Percentiles rank a stretch among this genome's conserved stretches.
Conservation (phyloP, 2,113 vertebrate species). For the Hirundichthys speculiger region DNA sequence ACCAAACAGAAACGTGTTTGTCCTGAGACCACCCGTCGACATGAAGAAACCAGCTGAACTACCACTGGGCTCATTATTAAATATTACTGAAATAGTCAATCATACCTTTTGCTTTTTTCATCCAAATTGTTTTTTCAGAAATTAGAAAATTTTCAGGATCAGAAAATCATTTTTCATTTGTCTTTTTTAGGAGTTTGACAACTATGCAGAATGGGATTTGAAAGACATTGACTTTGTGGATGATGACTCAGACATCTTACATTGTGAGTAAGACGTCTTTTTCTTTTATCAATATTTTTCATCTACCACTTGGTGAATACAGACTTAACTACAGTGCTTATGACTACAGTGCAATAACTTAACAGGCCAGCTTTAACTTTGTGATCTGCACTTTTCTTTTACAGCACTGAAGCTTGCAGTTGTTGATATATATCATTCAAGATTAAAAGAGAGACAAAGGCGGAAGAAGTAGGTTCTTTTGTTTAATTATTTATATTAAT, state of each 20-base stretch:
- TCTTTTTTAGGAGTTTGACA: slow-evolving; percentile 93
- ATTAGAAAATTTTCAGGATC: too few relatives aligned
- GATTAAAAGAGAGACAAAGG: slow-evolving; percentile 94
- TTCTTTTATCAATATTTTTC: not conserved
- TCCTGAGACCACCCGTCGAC: not conserved
- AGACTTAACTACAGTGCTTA: not conserved
- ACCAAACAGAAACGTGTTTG: not conserved
- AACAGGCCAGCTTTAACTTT: not conserved
- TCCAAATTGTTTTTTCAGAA: not conserved
- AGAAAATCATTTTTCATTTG: slow-evolving; percentile 12
- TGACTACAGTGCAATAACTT: too few relatives aligned
- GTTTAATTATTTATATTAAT: not conserved
- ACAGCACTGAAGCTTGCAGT: slow-evolving; percentile 96
- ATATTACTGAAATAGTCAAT: slow-evolving; percentile 15
- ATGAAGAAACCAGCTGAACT: not conserved
- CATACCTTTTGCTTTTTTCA: slow-evolving; percentile 4
- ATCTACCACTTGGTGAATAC: not conserved
- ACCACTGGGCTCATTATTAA: slow-evolving; percentile 1
- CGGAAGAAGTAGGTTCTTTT: slow-evolving; percentile 92
- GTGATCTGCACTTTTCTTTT: slow-evolving; percentile 14
- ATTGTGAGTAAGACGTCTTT: slow-evolving; percentile 80
- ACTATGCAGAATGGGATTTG: slow-evolving; percentile 99
- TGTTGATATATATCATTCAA: slow-evolving; percentile 98
- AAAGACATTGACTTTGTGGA: slow-evolving; percentile 99
- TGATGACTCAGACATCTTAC: slow-evolving; percentile 97